phyloP scores from a whole-genome alignment of 2,113 vertebrate species.

The Lynx canadensis region DNA sequence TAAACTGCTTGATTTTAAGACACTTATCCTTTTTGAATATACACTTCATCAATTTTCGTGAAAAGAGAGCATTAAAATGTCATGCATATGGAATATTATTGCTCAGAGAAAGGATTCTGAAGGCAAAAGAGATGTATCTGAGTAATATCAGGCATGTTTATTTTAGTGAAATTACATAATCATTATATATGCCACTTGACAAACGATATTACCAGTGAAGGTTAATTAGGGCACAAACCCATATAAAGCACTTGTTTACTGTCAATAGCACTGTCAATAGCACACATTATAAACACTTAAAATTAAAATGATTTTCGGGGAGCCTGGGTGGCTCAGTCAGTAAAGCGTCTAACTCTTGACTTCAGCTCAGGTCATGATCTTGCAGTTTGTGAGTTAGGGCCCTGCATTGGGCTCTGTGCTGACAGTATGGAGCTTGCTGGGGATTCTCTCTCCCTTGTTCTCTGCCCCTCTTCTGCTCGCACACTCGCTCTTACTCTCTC shows the following conservation, averaged over 20 bases:
- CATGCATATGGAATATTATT: constrained; percentile 57
- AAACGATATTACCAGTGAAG: neutral
- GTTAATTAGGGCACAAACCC: neutral
- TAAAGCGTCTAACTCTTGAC: no score
- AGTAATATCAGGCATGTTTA: constrained; percentile 14
- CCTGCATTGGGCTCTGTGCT: no score
- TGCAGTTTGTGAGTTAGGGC: no score
- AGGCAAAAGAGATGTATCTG: constrained; percentile 30
- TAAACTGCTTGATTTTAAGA: constrained; percentile 50
- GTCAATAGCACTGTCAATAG: neutral
- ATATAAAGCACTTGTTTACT: neutral
- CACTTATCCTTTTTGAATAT: constrained; percentile 32
- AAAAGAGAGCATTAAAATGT: constrained; percentile 57
- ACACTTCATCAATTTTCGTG: constrained; percentile 60
- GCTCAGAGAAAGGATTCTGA: constrained; percentile 37
- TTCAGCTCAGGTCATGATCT: no score
- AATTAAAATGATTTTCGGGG: neutral
- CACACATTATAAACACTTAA: neutral
- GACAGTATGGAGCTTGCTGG: no score
- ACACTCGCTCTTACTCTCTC: no score
- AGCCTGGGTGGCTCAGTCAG: no score
- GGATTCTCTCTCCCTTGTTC: no score
- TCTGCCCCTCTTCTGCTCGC: no score
- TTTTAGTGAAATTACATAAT: constrained; percentile 22
- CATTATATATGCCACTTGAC: neutral